phyloP scores from a whole-genome alignment of 2,113 vertebrate genomes.

The Chlorodrepanis virens region DNA sequence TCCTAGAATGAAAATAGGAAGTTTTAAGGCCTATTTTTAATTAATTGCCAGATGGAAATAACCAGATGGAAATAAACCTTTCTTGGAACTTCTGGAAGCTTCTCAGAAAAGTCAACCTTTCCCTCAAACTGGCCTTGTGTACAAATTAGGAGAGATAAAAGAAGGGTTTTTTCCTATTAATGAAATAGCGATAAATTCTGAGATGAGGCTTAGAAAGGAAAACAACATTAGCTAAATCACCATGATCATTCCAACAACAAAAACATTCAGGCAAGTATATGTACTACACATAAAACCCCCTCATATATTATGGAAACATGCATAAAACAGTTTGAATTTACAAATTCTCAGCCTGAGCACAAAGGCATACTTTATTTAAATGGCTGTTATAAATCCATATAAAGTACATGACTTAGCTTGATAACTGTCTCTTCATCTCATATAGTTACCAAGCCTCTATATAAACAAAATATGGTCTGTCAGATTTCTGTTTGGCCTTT shows the following conservation, averaged over 20 bases:
- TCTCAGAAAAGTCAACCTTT: background rate
- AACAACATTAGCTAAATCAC: background rate
- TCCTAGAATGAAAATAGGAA: background rate
- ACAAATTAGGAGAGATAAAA: background rate
- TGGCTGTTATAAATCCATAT: background rate
- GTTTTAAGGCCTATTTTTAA: background rate
- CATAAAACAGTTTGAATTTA: background rate
- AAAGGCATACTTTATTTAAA: conserved; percentile 1
- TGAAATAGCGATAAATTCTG: background rate
- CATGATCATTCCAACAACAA: background rate
- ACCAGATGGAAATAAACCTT: background rate
- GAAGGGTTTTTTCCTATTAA: background rate
- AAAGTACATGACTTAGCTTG: background rate
- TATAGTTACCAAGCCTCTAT: background rate
- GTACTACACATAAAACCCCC: background rate
- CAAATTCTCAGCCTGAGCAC: background rate
- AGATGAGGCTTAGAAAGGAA: background rate
- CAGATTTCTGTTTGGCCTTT: conserved; percentile 1
- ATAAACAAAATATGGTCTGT: conserved; percentile 2
- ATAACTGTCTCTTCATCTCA: background rate
- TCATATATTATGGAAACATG: background rate
- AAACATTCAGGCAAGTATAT: background rate
- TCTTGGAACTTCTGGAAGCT: background rate
- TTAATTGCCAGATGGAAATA: background rate
- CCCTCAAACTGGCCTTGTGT: background rate